Percentiles rank a stretch among this genome's conserved stretches.
phyloP scores from a whole-genome alignment of 2,113 vertebrate species.

The Prionailurus bengalensis region DNA sequence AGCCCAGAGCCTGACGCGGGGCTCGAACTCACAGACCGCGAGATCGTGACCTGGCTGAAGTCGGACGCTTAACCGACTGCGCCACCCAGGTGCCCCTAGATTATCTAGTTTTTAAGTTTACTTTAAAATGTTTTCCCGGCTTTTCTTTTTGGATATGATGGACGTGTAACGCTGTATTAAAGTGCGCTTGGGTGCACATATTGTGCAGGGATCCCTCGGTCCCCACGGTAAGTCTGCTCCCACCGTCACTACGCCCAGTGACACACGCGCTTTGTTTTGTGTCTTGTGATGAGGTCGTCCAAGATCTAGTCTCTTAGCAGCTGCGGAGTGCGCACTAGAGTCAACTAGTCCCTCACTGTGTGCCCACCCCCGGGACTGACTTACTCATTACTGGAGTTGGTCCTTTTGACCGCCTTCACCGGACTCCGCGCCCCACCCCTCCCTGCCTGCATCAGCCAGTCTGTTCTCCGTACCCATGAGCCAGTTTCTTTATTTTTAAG shows the following conservation, averaged over 20 bases:
- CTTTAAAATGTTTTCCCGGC: not conserved
- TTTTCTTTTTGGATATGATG: too few relatives aligned
- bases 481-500: too few relatives aligned
- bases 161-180: fast-evolving
- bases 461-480: not conserved
- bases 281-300: not conserved
- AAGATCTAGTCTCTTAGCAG: not conserved
- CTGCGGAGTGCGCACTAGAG: fast-evolving
- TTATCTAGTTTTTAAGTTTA: too few relatives aligned
- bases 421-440: fast-evolving
- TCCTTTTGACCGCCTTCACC: too few relatives aligned
- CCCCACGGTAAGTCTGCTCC: too few relatives aligned
- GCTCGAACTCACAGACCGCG: too few relatives aligned
- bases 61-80: too few relatives aligned
- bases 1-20: too few relatives aligned
- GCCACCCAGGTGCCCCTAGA: too few relatives aligned
- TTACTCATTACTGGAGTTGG: not conserved
- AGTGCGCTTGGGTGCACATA: not conserved
- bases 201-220: not conserved
- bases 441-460: fast-evolving
- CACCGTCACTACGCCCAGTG: not conserved
- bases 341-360: fast-evolving
- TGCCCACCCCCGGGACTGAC: fast-evolving
- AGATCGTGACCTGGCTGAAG: too few relatives aligned
- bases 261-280: not conserved